phyloP scores from a whole-genome alignment of 2,113 vertebrate species.

The Progne subis region DNA sequence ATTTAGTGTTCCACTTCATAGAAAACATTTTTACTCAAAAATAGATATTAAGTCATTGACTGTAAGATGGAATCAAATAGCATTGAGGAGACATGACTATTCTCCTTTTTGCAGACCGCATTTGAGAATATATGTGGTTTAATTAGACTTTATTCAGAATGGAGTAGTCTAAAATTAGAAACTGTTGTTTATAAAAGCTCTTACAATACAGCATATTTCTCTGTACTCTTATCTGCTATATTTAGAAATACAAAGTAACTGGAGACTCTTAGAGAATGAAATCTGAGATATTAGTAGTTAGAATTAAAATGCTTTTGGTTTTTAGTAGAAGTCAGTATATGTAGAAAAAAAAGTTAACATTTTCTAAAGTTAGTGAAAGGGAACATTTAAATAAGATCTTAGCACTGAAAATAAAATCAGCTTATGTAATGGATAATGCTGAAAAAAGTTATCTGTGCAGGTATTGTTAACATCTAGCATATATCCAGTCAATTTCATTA shows the following conservation, averaged over 20 bases:
- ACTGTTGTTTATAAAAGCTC: slow-evolving; percentile 51
- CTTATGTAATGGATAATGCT: not conserved
- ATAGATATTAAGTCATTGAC: not conserved
- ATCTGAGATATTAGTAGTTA: not conserved
- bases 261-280: not conserved
- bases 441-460: not conserved
- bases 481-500: fast-evolving
- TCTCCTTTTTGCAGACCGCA: not conserved
- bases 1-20: not conserved
- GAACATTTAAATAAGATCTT: not conserved
- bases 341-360: not conserved
- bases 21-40: not conserved
- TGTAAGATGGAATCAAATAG: not conserved
- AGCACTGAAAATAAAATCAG: not conserved
- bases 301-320: not conserved
- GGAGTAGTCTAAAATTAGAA: slow-evolving; percentile 58
- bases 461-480: not conserved
- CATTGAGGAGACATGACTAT: not conserved
- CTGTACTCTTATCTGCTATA: slow-evolving; percentile 27
- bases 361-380: not conserved
- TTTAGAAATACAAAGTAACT: slow-evolving; percentile 24
- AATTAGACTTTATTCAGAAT: slow-evolving; percentile 43
- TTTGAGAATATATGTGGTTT: slow-evolving; percentile 40
- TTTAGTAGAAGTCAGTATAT: not conserved
- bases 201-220: slow-evolving; percentile 33